Conservation (phyloP, 2,888 invertebrate species). For the Hirtodrosophila cameraria region DNA sequence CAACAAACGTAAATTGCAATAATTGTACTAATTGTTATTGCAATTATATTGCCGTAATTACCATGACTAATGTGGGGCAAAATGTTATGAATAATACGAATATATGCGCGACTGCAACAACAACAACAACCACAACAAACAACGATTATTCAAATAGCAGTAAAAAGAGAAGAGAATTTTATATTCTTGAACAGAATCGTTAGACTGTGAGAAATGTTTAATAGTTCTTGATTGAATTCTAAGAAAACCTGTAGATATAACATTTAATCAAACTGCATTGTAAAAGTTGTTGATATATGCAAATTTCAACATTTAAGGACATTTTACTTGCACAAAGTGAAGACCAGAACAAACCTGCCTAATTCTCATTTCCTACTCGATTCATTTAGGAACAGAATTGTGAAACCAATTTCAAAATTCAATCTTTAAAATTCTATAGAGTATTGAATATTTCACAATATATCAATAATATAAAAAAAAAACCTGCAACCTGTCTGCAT, state of each 20-base stretch:
- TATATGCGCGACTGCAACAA: constrained; percentile 5
- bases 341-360: too few relatives aligned
- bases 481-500: constrained; percentile 51
- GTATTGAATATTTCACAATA: neutral
- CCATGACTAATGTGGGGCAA: constrained; percentile 74
- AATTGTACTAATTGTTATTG: constrained; percentile 77
- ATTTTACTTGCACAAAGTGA: too few relatives aligned
- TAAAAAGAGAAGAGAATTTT: constrained; percentile 31
- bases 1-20: constrained; percentile 69
- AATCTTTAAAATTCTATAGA: neutral
- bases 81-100: constrained; percentile 64
- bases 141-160: constrained; percentile 23
- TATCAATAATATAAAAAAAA: neutral
- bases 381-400: too few relatives aligned
- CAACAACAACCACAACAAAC: constrained; percentile 6
- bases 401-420: too few relatives aligned
- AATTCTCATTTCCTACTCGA: too few relatives aligned
- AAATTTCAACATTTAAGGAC: too few relatives aligned
- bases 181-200: constrained; percentile 14
- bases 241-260: too few relatives aligned
- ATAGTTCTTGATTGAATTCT: too few relatives aligned
- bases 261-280: too few relatives aligned
- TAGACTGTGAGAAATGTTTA: constrained; percentile 21
- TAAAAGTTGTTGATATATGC: too few relatives aligned
- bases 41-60: constrained; percentile 74